Evolutionary conservation across 2,797 vertebrate genomes (phyloP).

Genomic region (Manis crassicaudata): DNA sequence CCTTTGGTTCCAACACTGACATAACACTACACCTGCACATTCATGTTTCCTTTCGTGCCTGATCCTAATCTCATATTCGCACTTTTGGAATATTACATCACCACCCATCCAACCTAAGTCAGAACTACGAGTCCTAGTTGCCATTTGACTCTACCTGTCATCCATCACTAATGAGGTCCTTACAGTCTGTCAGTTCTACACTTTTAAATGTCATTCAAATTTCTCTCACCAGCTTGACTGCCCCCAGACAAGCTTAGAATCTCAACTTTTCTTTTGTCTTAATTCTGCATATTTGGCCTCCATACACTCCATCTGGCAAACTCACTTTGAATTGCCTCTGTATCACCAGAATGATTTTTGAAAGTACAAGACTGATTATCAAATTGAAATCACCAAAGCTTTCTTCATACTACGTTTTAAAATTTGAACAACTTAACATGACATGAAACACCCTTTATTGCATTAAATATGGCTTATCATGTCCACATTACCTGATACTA

Average conservation of each 20-base stretch:
- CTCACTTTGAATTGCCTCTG: neutral
- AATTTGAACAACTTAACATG: neutral
- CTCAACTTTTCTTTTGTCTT: neutral
- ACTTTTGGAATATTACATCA: neutral
- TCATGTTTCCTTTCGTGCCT: neutral
- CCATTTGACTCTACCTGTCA: neutral
- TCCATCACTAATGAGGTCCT: neutral
- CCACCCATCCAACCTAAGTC: neutral
- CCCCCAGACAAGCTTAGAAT: neutral
- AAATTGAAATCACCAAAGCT: neutral
- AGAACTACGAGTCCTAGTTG: neutral
- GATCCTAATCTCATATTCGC: neutral
- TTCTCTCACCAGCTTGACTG: neutral
- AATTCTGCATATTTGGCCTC: neutral
- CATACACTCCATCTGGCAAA: neutral
- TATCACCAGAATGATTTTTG: neutral
- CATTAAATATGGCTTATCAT: neutral
- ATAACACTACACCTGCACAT: neutral
- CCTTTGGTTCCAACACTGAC: neutral
- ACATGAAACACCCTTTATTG: neutral
- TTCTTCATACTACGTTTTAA: neutral
- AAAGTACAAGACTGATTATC: neutral
- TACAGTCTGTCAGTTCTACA: neutral
- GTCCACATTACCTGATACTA: neutral
- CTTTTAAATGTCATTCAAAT: neutral